These are phyloP conservation scores for Philopedon plagiatum DNA, from an alignment of 2,888 invertebrate genomes.

Conservation along the genomic window DNA sequence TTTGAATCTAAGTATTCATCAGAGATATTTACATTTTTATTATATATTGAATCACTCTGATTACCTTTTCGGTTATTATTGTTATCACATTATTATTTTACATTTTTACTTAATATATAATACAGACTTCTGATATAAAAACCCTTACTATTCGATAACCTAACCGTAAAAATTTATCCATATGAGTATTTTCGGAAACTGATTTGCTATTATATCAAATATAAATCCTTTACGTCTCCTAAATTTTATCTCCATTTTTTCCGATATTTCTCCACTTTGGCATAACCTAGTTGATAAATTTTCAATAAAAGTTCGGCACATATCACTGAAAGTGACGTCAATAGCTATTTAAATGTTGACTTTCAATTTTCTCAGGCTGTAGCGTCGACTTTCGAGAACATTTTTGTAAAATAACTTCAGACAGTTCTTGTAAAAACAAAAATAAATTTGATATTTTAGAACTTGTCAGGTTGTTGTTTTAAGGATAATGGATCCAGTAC, in stretches of 20 bases:
- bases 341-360: slow-evolving; percentile 48
- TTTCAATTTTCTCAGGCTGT: slow-evolving; percentile 40
- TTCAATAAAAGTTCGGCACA: slow-evolving; percentile 46
- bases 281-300: slow-evolving; percentile 44
- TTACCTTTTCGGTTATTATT: too few species aligned
- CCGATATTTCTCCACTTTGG: slow-evolving; percentile 28
- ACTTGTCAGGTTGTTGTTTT: slow-evolving; percentile 15
- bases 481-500: slow-evolving; percentile 5
- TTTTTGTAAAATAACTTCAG: slow-evolving; percentile 40
- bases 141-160: too few species aligned
- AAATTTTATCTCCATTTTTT: slow-evolving; percentile 25
- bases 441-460: slow-evolving; percentile 29
- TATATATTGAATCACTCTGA: too few species aligned
- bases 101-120: too few species aligned
- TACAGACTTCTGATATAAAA: too few species aligned
- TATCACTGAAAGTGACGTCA: slow-evolving; percentile 47
- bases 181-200: slow-evolving; percentile 5
- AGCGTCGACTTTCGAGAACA: slow-evolving; percentile 15
- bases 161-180: slow-evolving; percentile 18
- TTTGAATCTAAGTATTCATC: too few species aligned
- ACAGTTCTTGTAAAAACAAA: slow-evolving; percentile 23
- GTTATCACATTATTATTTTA: too few species aligned
- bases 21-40: too few species aligned
- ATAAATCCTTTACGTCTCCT: slow-evolving; percentile 12
- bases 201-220: slow-evolving; percentile 9